Conservation (phyloP, 2,797 vertebrate species). For the Echiichthys vipera region DNA sequence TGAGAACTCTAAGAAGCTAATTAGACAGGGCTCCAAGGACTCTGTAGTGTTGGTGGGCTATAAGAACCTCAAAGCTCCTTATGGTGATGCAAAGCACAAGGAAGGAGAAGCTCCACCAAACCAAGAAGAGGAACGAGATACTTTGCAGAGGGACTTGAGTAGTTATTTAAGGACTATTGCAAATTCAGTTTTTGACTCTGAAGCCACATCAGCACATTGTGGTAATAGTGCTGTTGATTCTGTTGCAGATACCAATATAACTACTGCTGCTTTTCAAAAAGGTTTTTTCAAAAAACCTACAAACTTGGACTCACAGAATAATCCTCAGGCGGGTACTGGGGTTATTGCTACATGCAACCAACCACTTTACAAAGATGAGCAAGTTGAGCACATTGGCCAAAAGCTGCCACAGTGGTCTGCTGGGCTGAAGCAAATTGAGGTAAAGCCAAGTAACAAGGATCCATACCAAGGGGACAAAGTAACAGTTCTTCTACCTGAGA, state of each 20-base stretch:
- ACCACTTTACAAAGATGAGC: slow-evolving; percentile 72
- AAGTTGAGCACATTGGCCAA: slow-evolving; percentile 69
- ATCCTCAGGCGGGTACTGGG: slow-evolving; percentile 88
- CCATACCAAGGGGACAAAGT: slow-evolving; percentile 87
- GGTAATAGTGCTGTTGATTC: slow-evolving; percentile 68
- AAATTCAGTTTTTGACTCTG: slow-evolving; percentile 81
- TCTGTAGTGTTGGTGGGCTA: slow-evolving; percentile 96
- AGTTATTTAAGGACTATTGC: slow-evolving; percentile 83
- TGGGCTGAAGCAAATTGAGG: slow-evolving; percentile 86
- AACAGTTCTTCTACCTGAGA: slow-evolving; percentile 82
- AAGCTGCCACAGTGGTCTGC: slow-evolving; percentile 72
- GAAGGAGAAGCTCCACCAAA: slow-evolving; percentile 83
- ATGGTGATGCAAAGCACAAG: slow-evolving; percentile 85
- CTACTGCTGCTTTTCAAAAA: slow-evolving; percentile 75
- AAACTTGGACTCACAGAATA: slow-evolving; percentile 80
- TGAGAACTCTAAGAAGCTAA: slow-evolving; percentile 94
- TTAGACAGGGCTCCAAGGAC: slow-evolving; percentile 95
- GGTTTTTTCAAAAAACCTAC: slow-evolving; percentile 79
- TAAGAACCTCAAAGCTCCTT: slow-evolving; percentile 93
- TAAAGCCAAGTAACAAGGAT: slow-evolving; percentile 87
- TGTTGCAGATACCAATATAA: slow-evolving; percentile 73
- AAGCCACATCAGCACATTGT: slow-evolving; percentile 75
- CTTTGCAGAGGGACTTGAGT: slow-evolving; percentile 73
- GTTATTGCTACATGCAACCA: slow-evolving; percentile 74
- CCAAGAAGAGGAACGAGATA: slow-evolving; percentile 85